Percentiles rank a stretch among this genome's conserved stretches.
Evolutionary conservation across 2,113 vertebrate genomes (phyloP).

Genomic region (Manacus vitellinus): DNA sequence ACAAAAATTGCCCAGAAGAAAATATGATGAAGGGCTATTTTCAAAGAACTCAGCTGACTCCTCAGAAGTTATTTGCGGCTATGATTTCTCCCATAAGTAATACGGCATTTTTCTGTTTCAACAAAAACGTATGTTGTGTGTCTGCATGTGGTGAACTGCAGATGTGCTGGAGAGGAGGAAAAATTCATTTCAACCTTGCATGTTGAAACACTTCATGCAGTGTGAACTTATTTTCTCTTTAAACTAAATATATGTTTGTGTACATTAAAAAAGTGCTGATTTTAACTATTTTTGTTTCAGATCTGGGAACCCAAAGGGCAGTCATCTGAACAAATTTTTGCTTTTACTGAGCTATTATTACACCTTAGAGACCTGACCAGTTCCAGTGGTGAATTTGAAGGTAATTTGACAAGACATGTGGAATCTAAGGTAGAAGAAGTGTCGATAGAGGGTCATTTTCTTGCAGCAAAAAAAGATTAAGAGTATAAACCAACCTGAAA

Average conservation of each 20-base stretch:
- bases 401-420: constrained; percentile 53
- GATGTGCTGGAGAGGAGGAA: constrained; percentile 19
- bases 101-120: constrained; percentile 17
- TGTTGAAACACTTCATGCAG: background rate
- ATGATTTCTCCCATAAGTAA: background rate
- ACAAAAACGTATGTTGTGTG: background rate
- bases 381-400: constrained; percentile 25
- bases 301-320: constrained; percentile 3
- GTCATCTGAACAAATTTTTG: constrained; percentile 43
- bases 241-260: constrained; percentile 31
- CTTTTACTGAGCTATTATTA: constrained; percentile 47
- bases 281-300: constrained; percentile 44
- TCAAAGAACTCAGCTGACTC: background rate
- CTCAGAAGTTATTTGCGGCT: background rate
- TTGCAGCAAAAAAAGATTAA: background rate
- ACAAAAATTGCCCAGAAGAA: background rate
- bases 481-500: background rate
- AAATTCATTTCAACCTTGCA: constrained; percentile 12
- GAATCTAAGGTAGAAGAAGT: constrained; percentile 37
- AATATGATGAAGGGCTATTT: background rate
- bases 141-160: constrained; percentile 16
- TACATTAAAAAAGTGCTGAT: constrained; percentile 38
- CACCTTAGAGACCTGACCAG: constrained; percentile 20
- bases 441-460: constrained; percentile 14
- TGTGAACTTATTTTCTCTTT: constrained; percentile 34